Base-by-base conservation (phyloP, 2,888 invertebrate species). In the Conistra vaccinii region DNA sequence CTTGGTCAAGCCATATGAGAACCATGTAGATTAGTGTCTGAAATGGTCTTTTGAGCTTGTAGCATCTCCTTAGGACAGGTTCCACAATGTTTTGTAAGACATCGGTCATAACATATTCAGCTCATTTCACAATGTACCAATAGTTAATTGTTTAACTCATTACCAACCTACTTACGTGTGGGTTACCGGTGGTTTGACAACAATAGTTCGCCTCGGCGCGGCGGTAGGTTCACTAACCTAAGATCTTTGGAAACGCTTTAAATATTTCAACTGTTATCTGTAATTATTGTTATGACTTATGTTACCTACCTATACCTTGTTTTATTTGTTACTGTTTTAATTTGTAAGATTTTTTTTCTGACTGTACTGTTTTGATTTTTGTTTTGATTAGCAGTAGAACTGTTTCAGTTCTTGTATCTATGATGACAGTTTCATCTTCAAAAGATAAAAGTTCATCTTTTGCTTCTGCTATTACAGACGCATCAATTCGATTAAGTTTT, bases 211-310 rank as follows among this genome's bases (percentile, higher is more conserved):
- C 85, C 88, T 85, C 81, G 69, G 72, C 73, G 73, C 81, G 69
- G 72, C 73, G 73, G 85, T 73, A 80, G 88, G 92, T 90, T 92
- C 91, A 89, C 83, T 91, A 88, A 90, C 91, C 92, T 85, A 80
- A 63, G 60, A 78, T 85, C 88, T 88, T 89, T 74, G 83, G 84
- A 87, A 88, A 87, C 73, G 81, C 78, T 87, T 85, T 87, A 88
- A 77, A 74, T 84, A 73, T 78, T 84, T 65, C 78, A 57, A 81
- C 76, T 87, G 75, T 77, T 85, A 72, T 78, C 78, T 76, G 14
- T 72, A 63, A 72, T 78, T 60, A 77, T 78, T 80, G 69, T 80
- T 77, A 70, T 45, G 63, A 57, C 29, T 42, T 48, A 48, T 23
- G 48, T 48, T 7, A 48, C 48, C 48, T 20, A 20, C 20, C 48